Evolutionary conservation across 2,113 vertebrate species (phyloP).

Genomic region (Lophius piscatorius): DNA sequence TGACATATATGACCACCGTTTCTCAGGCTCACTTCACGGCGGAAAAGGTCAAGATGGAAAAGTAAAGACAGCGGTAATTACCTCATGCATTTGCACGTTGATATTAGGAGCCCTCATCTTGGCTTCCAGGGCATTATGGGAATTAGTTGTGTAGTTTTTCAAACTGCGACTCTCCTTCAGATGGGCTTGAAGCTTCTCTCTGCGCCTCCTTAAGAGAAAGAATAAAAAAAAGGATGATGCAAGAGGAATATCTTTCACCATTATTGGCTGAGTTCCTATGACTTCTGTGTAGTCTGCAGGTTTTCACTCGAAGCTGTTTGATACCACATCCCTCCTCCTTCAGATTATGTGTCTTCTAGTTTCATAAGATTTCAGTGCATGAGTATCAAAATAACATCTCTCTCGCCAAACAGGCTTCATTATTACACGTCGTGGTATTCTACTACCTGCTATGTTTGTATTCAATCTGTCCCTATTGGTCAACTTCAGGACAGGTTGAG

Average conservation of each 20-base stretch:
- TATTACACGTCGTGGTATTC: too few relatives aligned
- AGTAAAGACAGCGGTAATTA: slow-evolving; percentile 65
- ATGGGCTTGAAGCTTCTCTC: slow-evolving; percentile 94
- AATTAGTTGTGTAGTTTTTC: slow-evolving; percentile 90
- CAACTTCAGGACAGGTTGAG: too few relatives aligned
- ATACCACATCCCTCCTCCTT: too few relatives aligned
- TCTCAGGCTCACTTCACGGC: too few relatives aligned
- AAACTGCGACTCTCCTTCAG: slow-evolving; percentile 90
- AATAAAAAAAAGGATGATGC: not conserved
- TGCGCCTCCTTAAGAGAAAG: slow-evolving; percentile 83
- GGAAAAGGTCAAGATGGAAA: not conserved
- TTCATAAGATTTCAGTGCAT: too few relatives aligned
- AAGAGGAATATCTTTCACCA: not conserved
- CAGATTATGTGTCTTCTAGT: too few relatives aligned
- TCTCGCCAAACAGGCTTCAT: too few relatives aligned
- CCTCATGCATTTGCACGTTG: slow-evolving; percentile 89
- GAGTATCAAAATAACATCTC: too few relatives aligned
- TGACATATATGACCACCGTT: too few relatives aligned
- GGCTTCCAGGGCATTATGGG: slow-evolving; percentile 74
- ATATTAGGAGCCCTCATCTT: slow-evolving; percentile 82
- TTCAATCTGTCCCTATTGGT: too few relatives aligned
- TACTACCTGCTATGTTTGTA: too few relatives aligned
- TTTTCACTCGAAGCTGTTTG: too few relatives aligned
- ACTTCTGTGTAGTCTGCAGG: not conserved
- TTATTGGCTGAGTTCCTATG: not conserved